Base-by-base conservation (phyloP, 2,888 invertebrate species). In the Eustalomyia histrio region DNA sequence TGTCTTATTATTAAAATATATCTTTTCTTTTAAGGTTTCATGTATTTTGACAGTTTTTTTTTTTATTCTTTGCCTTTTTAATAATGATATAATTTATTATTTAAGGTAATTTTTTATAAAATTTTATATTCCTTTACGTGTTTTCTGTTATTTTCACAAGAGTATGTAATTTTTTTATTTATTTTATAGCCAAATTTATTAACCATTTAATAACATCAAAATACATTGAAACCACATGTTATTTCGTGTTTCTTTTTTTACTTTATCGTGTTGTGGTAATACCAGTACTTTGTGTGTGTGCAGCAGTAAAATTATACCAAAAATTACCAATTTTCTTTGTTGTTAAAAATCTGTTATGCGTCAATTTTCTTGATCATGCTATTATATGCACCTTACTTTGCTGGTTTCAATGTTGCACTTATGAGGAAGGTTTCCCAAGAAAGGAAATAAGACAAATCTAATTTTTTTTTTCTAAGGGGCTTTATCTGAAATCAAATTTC, bases 261-360 rank as follows among this genome's bases (percentile, higher is more conserved):
- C 12, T 43, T 50, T 16, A 35, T 61, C 35, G 43, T 47, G 16
- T 47, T 47, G 43, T n/a, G 43, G 43, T 47, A 47, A 47, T 43
- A 14, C 43, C 12, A 43, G 14, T 43, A 47, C 43, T 58, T n/a
- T 29, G 29, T 29, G 29, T 29, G 29, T 4, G 24, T 65, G 10
- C 17, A 16, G 16, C 57, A 24, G 57, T 74, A 64, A 79, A 79
- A 69, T 69, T 69, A 65, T 71, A 71, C 55, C 64, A 64, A 80
- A 79, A 76, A 82, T 76, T 78, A 58, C 61, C 74, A 81, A 82
- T 82, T 79, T 76, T 79, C 73, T 79, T 82, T 76, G 82, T 79
- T 79, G 58, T 73, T 69, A 65, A 29, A 76, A 79, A 76, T 76
- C 82, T 79, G 79, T 76, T 79, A 76, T 81, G 81, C 81, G 60